phyloP scores from a whole-genome alignment of 1,140 invertebrate species.

The Teleopsis dalmanni region DNA sequence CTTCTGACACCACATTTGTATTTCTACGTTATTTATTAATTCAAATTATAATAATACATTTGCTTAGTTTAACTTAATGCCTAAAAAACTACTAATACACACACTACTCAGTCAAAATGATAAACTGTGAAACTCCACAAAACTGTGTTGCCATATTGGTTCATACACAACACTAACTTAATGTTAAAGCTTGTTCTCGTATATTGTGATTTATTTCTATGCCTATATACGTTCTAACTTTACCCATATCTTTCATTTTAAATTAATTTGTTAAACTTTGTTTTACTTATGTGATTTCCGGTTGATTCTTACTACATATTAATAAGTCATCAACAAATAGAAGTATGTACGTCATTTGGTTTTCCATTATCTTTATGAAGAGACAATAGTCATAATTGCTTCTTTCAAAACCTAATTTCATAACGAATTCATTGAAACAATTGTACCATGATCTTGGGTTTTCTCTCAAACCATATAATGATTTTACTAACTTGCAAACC shows the following conservation, averaged over 20 bases:
- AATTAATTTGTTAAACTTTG: slow-evolving; percentile 28
- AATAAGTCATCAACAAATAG: slow-evolving; percentile 17
- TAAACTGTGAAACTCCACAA: too few species aligned
- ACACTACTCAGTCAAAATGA: too few species aligned
- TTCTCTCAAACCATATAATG: slow-evolving; percentile 21
- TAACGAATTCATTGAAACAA: slow-evolving; percentile 23
- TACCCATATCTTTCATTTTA: slow-evolving; percentile 33
- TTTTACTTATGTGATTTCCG: slow-evolving; percentile 23
- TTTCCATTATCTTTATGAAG: slow-evolving; percentile 18
- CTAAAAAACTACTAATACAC: too few species aligned
- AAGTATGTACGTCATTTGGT: slow-evolving; percentile 20
- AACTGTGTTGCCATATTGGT: too few species aligned
- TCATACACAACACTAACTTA: too few species aligned
- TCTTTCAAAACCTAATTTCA: slow-evolving; percentile 7
- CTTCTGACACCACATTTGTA: neutral
- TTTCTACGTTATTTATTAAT: neutral
- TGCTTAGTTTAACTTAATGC: too few species aligned
- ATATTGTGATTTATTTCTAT: slow-evolving; percentile 32
- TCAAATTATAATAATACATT: too few species aligned
- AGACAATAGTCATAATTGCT: slow-evolving; percentile 16
- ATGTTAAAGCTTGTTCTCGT: slow-evolving; percentile 23
- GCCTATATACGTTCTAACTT: slow-evolving; percentile 23
- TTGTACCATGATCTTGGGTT: slow-evolving; percentile 33
- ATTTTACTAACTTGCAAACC: slow-evolving; percentile 10
- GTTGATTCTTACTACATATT: slow-evolving; percentile 13